phyloP scores from a whole-genome alignment of 2,797 vertebrate genomes.

The Rhyacichthys aspro region DNA sequence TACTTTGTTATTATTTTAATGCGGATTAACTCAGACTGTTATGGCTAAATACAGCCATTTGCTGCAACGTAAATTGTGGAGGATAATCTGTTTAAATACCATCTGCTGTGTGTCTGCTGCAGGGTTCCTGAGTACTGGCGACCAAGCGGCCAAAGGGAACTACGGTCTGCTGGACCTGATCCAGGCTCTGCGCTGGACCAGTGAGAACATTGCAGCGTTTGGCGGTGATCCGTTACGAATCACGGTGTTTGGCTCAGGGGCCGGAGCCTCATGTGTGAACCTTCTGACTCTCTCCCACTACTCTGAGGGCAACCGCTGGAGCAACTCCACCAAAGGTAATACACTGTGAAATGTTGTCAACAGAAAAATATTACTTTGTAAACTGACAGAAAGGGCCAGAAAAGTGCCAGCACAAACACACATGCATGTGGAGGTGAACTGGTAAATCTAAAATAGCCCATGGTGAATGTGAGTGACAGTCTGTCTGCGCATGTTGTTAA shows the following conservation, averaged over 20 bases:
- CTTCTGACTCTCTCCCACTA: constrained; percentile 99
- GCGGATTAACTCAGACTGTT: neutral
- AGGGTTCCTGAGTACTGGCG: constrained; percentile 98
- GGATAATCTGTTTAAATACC: neutral
- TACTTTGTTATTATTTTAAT: neutral
- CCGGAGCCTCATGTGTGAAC: constrained; percentile 97
- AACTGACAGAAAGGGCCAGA: too few relatives aligned
- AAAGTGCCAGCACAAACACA: too few relatives aligned
- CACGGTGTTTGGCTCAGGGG: constrained; percentile 98
- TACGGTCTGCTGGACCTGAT: constrained; percentile 97
- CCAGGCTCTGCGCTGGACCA: constrained; percentile 97
- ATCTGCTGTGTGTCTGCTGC: constrained; percentile 41
- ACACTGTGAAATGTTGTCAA: neutral
- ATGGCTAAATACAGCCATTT: neutral
- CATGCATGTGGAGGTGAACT: too few relatives aligned
- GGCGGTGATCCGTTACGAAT: constrained; percentile 97
- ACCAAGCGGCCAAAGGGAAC: constrained; percentile 98
- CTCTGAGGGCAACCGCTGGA: constrained; percentile 99
- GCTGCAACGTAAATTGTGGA: neutral
- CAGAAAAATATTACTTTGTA: too few relatives aligned
- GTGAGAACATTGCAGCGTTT: constrained; percentile 98
- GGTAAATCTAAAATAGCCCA: too few relatives aligned
- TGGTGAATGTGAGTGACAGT: too few relatives aligned
- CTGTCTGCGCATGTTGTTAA: too few relatives aligned
- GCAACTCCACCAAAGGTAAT: constrained; percentile 99